phyloP scores from a whole-genome alignment of 2,797 vertebrate species.

The Jordanella pulchra region DNA sequence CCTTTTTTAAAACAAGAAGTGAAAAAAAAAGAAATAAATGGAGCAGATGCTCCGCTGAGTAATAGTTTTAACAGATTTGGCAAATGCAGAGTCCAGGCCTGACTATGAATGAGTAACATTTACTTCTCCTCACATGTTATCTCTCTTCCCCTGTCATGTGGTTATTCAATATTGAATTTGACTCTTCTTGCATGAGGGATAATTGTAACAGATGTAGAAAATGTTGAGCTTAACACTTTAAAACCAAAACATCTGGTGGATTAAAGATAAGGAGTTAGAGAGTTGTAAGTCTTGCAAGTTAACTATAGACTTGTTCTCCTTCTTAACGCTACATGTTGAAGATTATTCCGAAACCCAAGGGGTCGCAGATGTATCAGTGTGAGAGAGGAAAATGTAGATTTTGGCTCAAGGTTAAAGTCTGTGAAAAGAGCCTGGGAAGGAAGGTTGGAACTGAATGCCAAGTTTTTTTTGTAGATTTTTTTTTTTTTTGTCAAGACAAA shows the following conservation, averaged over 20 bases:
- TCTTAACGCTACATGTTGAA: neutral
- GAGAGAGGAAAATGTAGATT: constrained; percentile 16
- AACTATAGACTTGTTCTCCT: constrained; percentile 7
- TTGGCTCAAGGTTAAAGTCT: constrained; percentile 29
- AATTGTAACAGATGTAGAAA: constrained; percentile 42
- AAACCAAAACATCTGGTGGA: constrained; percentile 15
- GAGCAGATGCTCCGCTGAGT: constrained; percentile 47
- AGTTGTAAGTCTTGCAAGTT: constrained; percentile 10
- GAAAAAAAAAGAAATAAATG: neutral
- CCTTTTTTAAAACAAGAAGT: neutral
- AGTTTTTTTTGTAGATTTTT: constrained; percentile 10
- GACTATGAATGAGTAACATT: constrained; percentile 26
- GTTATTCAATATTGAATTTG: constrained; percentile 23
- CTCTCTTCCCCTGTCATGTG: constrained; percentile 1
- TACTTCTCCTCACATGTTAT: constrained; percentile 41
- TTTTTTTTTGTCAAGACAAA: constrained; percentile 5
- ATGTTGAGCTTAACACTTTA: constrained; percentile 13
- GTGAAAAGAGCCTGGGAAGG: constrained; percentile 38
- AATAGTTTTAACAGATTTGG: constrained; percentile 55
- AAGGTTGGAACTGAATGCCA: constrained; percentile 14
- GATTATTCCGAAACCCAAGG: constrained; percentile 30
- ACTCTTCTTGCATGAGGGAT: neutral
- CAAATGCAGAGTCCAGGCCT: neutral
- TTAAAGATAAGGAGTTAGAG: neutral
- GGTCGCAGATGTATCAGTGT: constrained; percentile 33